Evolutionary conservation across 2,888 invertebrate genomes (phyloP), one percentile per base, ranked within the genome.

Genomic region (Camptogramma bilineatum): DNA sequence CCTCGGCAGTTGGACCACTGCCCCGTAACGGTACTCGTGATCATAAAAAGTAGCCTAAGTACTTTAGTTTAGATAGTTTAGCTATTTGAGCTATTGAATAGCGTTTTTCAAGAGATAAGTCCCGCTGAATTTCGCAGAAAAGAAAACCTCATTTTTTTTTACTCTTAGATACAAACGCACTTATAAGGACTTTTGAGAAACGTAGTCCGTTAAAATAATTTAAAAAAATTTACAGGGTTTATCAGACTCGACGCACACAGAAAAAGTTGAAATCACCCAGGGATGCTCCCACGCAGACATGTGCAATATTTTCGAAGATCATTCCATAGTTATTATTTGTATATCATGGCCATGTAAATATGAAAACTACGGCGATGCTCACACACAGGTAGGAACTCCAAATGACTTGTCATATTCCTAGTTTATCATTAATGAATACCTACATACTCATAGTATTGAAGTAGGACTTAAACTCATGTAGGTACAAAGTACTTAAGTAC

Each of bases 291-390:
- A 88, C 64, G 85, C 91, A 9, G 92, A 92, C 61, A 70, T 91
- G 19, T 92, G 91, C 68, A 90, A 90, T 68, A 74, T 92, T 56
- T 92, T 91, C 64, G 90, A 90, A 24, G 82, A 85, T 4, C 64
- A 82, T 54, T 87, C 90, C 0, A 77, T 92, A 47, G 87, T 88
- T 2, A 74, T 69, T 7, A 68, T 73, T 19, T 88, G 82, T 61
- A 82, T 92, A 70, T 80, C 81, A n/a, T 86, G 85, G 86, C 87
- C 89, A 0, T 84, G 83, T 68, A 87, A 80, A 75, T 77, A 80
- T 56, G 73, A 75, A n/a, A 71, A 71, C 62, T 83, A 65, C 53
- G 85, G 83, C 44, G 85, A 87, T 69, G 51, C 62, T 19, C 55
- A 63, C 0, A 84, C 83, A 18, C 90, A 91, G 84, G 91, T 88